Evolutionary conservation across 1,140 invertebrate species (phyloP), one percentile per base, ranked within the genome.

Genomic region (Delia radicum): DNA sequence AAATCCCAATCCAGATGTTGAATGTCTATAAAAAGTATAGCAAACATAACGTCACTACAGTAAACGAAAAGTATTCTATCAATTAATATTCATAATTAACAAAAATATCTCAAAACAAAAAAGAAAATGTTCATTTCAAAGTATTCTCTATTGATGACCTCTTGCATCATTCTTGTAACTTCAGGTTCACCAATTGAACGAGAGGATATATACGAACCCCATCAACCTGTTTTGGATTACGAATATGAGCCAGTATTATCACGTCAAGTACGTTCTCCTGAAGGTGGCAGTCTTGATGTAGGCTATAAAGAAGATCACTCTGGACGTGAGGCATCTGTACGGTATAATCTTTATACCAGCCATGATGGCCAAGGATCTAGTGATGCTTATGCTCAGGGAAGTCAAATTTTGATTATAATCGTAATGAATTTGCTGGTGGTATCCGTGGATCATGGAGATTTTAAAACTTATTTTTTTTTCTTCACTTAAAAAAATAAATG

Each of bases 281-380:
- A 55, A 7, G n/a, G 8, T 21, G 46, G 18, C 8, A 55, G n/a
- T 55, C 8, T 21, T 21, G 48, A 55, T 55, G 18, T 55, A 5
- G 48, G 21, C 48, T 3, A 7, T 5, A 55, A 55, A 21, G 3
- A 55, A n/a, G 48, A 55, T 55, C 18, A 55, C 13, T 13, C 3
- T 29, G 75, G 75, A 65, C 75, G 37, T 21, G 37, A 74, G 15
- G 75, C 69, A 6, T 48, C 13, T 21, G 26, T 76, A 1, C 12
- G 67, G 5, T 76, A 74, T 2, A 75, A 75, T 37, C 18, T 75
- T 2, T 61, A 55, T 6, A 75, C 10, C 26, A 75, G 74, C 27
- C 4, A 24, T 27, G 69, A 76, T 63, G 72, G 55, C 2, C 37
- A 13, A 15, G 62, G 37, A 3, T 46, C 12, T 18, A 21, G 73